phyloP scores from a whole-genome alignment of 2,888 invertebrate genomes.

The Drosophila maculinotata region DNA sequence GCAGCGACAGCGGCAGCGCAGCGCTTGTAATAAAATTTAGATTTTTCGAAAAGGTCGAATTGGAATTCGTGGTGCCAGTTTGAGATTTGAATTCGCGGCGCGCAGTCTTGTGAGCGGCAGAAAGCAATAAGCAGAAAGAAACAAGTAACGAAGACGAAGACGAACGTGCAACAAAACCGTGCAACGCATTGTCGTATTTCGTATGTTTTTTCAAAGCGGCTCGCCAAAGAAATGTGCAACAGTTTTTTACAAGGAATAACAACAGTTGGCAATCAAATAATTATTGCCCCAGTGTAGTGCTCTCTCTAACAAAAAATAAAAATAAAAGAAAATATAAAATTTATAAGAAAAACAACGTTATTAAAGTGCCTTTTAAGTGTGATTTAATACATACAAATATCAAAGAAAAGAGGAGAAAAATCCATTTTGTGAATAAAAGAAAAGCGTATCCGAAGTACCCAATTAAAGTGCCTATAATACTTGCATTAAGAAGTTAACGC shows the following conservation, averaged over 20 bases:
- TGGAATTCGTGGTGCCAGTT: slow-evolving; percentile 55
- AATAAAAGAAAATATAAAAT: neutral
- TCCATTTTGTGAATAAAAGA: slow-evolving; percentile 8
- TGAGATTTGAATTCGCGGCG: slow-evolving; percentile 75
- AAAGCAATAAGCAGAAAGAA: too few species aligned
- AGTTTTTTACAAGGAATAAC: slow-evolving; percentile 35
- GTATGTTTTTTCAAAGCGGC: slow-evolving; percentile 37
- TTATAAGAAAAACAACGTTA: slow-evolving; percentile 18
- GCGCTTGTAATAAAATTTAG: slow-evolving; percentile 8
- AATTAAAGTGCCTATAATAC: slow-evolving; percentile 49
- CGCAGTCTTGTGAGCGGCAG: slow-evolving; percentile 76
- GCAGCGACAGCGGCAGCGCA: slow-evolving; percentile 16
- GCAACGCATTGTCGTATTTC: slow-evolving; percentile 50
- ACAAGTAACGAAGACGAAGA: slow-evolving; percentile 25
- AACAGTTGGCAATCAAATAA: slow-evolving; percentile 35
- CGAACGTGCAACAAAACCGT: slow-evolving; percentile 37
- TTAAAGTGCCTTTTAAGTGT: slow-evolving; percentile 45
- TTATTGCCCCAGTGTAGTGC: slow-evolving; percentile 44
- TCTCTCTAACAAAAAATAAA: slow-evolving; percentile 8
- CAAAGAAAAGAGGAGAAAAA: neutral
- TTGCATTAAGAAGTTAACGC: slow-evolving; percentile 13
- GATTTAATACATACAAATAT: neutral
- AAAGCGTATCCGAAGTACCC: slow-evolving; percentile 21
- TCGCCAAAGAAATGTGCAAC: slow-evolving; percentile 57
- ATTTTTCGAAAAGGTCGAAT: slow-evolving; percentile 50